These are phyloP conservation scores for Trachymyrmex septentrionalis DNA, from an alignment of 1,140 invertebrate species.

Conservation along the genomic window DNA sequence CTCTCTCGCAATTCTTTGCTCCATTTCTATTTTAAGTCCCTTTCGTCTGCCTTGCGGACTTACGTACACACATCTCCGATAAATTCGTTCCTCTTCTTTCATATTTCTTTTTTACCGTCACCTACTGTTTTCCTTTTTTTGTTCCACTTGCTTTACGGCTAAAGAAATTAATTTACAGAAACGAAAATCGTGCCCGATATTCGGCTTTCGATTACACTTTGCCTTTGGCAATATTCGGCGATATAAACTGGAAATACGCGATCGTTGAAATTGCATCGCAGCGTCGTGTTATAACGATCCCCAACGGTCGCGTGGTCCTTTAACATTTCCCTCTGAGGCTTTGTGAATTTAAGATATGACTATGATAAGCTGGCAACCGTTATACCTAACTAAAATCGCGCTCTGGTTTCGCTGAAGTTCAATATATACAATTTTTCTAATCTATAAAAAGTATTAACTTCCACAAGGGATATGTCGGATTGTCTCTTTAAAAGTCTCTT, in stretches of 20 bases:
- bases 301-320: slow-evolving; percentile 13
- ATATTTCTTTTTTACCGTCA: background rate
- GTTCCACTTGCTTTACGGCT: background rate
- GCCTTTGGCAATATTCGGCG: background rate
- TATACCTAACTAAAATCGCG: slow-evolving; percentile 13
- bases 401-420: background rate
- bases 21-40: slow-evolving; percentile 18
- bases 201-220: background rate
- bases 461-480: background rate
- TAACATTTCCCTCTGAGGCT: slow-evolving; percentile 28
- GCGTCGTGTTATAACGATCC: slow-evolving; percentile 23
- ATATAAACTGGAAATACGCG: slow-evolving; percentile 31
- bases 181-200: slow-evolving; percentile 41
- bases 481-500: background rate
- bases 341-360: slow-evolving; percentile 36
- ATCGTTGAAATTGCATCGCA: slow-evolving; percentile 31
- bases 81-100: background rate
- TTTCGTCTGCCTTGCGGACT: background rate
- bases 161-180: slow-evolving; percentile 50
- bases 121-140: slow-evolving; percentile 20
- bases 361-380: slow-evolving; percentile 4
- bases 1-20: background rate
- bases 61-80: background rate
- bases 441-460: background rate
- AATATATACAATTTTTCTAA: background rate